Evolutionary conservation across 2,888 invertebrate species (phyloP).

Genomic region (Ischnura elegans): DNA sequence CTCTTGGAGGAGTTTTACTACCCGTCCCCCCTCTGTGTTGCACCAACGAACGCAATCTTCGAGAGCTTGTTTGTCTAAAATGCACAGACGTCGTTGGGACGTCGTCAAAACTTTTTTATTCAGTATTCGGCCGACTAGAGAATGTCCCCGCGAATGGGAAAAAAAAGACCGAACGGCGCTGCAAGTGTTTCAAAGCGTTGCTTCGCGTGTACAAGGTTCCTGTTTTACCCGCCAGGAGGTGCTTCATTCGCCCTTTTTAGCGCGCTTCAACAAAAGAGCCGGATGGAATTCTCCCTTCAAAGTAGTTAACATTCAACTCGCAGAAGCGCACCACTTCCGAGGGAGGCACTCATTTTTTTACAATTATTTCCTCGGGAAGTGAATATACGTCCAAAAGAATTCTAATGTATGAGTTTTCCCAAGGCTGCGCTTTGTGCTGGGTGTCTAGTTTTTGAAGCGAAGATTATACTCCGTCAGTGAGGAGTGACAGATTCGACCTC

Average conservation of each 20-base stretch:
- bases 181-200: not conserved
- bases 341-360: not conserved
- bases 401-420: not conserved
- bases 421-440: not conserved
- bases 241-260: not conserved
- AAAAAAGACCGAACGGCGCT: not conserved
- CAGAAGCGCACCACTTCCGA: not conserved
- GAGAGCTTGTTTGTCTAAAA: slow-evolving; percentile 17
- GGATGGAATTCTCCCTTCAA: not conserved
- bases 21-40: not conserved
- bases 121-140: not conserved
- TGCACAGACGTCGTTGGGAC: not conserved
- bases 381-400: not conserved
- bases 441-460: not conserved
- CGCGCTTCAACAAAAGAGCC: not conserved
- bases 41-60: not conserved
- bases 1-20: not conserved
- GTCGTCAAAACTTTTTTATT: slow-evolving; percentile 10
- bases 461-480: not conserved
- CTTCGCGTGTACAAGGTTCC: not conserved
- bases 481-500: not conserved
- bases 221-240: not conserved
- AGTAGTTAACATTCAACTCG: not conserved
- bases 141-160: not conserved
- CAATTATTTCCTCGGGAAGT: not conserved